Conservation (phyloP, 2,113 vertebrate genomes). For the Lynx canadensis region DNA sequence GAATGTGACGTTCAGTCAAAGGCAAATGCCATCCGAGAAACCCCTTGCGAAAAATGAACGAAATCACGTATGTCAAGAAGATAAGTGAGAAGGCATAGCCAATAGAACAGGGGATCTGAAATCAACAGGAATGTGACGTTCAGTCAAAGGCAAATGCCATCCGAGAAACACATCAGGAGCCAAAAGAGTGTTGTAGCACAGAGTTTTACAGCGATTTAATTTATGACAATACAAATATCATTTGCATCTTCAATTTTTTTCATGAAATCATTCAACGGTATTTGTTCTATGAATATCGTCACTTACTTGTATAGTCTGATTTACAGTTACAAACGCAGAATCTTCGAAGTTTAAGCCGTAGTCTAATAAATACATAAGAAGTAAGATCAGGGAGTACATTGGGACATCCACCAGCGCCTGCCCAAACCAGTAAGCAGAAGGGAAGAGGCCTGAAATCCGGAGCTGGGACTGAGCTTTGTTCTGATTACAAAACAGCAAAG, state of each 20-base stretch:
- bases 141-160: background rate
- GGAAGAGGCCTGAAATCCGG: conserved; percentile 89
- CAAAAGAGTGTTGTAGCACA: background rate
- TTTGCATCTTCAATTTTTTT: background rate
- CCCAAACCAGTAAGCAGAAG: conserved; percentile 95
- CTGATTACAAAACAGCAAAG: conserved; percentile 77
- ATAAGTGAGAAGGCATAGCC: conserved; percentile 82
- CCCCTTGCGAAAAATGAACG: conserved; percentile 75
- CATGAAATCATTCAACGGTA: background rate
- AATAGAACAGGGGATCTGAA: background rate
- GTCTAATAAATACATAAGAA: conserved; percentile 82
- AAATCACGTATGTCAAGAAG: conserved; percentile 79
- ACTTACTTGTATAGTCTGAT: conserved; percentile 58
- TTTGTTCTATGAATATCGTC: background rate
- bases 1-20: background rate
- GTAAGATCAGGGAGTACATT: conserved; percentile 88
- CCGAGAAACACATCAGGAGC: background rate
- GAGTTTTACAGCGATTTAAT: background rate
- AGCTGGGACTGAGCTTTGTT: conserved; percentile 89
- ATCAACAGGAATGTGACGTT: background rate
- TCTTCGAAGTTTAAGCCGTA: accelerated
- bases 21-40: background rate
- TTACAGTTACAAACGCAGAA: accelerated
- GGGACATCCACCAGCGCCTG: conserved; percentile 91
- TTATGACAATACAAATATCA: no score